Evolutionary conservation across 2,113 vertebrate species (phyloP), one percentile per base, ranked within the genome.

Genomic region (Microtus pennsylvanicus): DNA sequence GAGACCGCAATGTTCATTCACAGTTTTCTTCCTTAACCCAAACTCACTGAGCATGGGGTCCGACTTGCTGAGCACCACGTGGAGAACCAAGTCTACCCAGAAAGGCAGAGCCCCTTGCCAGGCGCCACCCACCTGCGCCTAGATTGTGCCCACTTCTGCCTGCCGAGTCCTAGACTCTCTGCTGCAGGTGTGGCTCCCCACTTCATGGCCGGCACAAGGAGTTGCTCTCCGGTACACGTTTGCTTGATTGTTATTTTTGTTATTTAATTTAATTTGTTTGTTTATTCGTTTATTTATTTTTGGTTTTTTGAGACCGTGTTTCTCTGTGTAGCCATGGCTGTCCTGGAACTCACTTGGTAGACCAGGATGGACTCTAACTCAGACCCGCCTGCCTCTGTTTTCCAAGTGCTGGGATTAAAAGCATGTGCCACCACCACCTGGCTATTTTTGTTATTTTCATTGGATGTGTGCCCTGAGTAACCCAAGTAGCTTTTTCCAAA

Each of bases 1-100:
- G 86, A 80, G 38, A 72, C 76, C 0, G 0, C 42, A 50, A 19
- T 77, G 11, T 65, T 91, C 55, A 52, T 69, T 24, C 30, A n/a
- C 42, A 77, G 22, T 42, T 93, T 94, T 94, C 89, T 96, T 90
- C 58, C 77, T 83, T 76, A 61, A 91, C 45, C 63, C 76, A 77
- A 42, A 72, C 58, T 93, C 55, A 55, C n/a, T 82, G 85, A 90
- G 65, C 21, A 22, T 47, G n/a, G 61, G 75, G 63, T 47, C 69
- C 93, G 21, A 61, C 55, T 88, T 69, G 76, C 38, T 86, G 87
- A 88, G 52, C 19, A 8, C 58, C 58, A 58, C 58, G 19, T 58
- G 75, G 87, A n/a, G 72, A 52, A 22, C 16, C 24, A 3, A 55
- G n/a, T 14, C 77, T 85, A 22, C 16, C 58, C 77, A 55, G 77